Conservation (phyloP, 1,140 invertebrate genomes). For the Lepidurus apus region DNA sequence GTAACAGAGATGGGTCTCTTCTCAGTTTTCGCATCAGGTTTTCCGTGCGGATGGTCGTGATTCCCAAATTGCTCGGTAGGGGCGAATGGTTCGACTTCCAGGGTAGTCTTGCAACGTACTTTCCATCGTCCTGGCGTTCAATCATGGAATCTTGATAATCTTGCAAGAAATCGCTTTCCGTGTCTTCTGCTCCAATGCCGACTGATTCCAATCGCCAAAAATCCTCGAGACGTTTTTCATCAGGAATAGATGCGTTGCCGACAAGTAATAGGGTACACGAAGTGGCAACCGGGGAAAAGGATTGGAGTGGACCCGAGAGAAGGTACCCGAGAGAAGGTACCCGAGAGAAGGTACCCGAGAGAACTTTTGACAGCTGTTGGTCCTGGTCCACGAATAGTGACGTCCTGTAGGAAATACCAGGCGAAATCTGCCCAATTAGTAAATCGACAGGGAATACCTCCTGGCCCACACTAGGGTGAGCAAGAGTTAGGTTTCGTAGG, state of each 20-base stretch:
- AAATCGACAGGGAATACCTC: constrained; percentile 17
- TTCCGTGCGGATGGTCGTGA: not conserved
- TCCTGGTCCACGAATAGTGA: constrained; percentile 12
- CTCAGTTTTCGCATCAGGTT: not conserved
- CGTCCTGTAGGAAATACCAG: constrained; percentile 23
- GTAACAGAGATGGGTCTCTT: not conserved
- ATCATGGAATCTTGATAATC: not conserved
- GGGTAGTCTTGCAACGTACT: not conserved
- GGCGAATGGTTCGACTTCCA: not conserved
- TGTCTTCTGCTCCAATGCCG: not conserved
- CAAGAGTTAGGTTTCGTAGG: not conserved
- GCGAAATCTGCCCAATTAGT: constrained; percentile 27
- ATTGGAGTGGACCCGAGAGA: not conserved
- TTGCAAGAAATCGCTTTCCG: not conserved
- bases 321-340: too few relatives aligned
- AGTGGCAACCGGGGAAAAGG: not conserved
- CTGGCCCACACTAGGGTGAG: not conserved
- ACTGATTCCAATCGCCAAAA: not conserved
- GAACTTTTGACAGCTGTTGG: constrained; percentile 19
- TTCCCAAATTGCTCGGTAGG: not conserved
- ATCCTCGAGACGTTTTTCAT: not conserved
- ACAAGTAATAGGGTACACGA: not conserved
- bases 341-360: not conserved
- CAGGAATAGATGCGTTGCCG: not conserved
- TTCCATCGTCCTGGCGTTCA: not conserved